Base-by-base conservation (phyloP, 2,113 vertebrate species). In the Odobenus rosmarus region DNA sequence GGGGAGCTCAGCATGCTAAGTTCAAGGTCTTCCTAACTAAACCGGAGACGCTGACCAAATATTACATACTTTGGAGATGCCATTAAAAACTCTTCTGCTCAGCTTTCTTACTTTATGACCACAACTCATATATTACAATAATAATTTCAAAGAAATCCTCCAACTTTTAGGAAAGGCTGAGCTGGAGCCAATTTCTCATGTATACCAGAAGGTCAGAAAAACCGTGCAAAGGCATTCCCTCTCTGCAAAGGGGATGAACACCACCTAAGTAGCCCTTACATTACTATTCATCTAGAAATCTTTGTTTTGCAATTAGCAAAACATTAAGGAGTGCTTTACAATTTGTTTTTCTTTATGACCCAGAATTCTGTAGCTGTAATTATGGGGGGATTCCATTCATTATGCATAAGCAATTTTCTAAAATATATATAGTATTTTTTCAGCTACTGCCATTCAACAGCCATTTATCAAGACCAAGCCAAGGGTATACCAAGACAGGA, bases 21-120 rank as follows among this genome's bases (percentile, higher is more conserved):
- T 85, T 92, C 51, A 69, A 86, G 64, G 76, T 90, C 89, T 87
- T 89, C 10, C 33, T 79, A 64, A 90, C 55, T 77, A 82, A 92
- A 74, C 1, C 31, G 15, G 83, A 90, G 57, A 82, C 0, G 5
- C 5, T 16, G 62, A 77, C 49, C 36, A 64, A 62, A 59, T 39
- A 33, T 51, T 84, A 28, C 26, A 53, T 26, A 79, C 33, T 39
- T 53, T 3, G 1, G 67, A 93, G 77, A 80, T 59, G 31, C 76
- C 62, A 67, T 55, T 57, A 51, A 42, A 90, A 79, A 26, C 36
- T 64, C 39, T 46, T 55, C 24, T n/a, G 46, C 21, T 49, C 55
- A 18, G 7, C 77, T 53, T 67, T 69, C 90, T 84, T 28, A 23
- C 53, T 93, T 86, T 61, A 36, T 11, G 77, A 39, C 61, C 62